Conservation (phyloP, 2,797 vertebrate genomes). For the Craterocephalus amniculus region DNA sequence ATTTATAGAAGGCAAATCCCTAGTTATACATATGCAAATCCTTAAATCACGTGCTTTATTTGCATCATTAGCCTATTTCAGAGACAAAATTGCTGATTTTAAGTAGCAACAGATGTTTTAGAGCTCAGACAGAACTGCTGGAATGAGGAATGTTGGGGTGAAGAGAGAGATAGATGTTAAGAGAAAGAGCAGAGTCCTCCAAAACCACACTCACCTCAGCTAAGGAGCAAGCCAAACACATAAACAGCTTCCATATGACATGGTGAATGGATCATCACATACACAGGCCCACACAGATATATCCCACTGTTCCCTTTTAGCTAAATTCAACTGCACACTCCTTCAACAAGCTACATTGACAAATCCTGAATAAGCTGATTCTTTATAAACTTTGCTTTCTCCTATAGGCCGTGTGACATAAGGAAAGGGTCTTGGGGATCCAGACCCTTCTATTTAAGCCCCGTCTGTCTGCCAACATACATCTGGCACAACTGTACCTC, state of each 20-base stretch:
- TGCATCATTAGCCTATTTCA: conserved; percentile 71
- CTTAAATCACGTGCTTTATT: conserved; percentile 57
- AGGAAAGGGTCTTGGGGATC: conserved; percentile 28
- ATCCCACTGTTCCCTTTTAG: conserved; percentile 41
- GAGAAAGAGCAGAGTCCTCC: conserved; percentile 57
- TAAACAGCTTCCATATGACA: conserved; percentile 79
- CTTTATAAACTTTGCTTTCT: conserved; percentile 29
- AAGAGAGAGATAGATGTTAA: conserved; percentile 39
- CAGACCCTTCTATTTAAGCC: conserved; percentile 58
- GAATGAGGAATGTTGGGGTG: conserved; percentile 32
- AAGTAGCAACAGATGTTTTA: conserved; percentile 76
- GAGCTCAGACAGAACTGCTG: conserved; percentile 51
- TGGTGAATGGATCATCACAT: conserved; percentile 58
- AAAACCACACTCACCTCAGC: conserved; percentile 63
- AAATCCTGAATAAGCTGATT: conserved; percentile 25
- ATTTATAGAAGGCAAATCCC: conserved; percentile 41
- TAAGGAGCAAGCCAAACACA: conserved; percentile 56
- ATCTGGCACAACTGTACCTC: conserved; percentile 58
- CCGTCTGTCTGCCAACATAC: conserved; percentile 55
- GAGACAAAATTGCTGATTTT: conserved; percentile 49
- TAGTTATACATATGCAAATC: conserved; percentile 45
- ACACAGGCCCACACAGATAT: conserved; percentile 36
- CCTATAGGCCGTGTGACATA: conserved; percentile 55
- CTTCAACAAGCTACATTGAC: conserved; percentile 11
- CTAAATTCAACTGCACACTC: conserved; percentile 17